These are phyloP conservation scores for Limosa lapponica DNA, from an alignment of 2,797 vertebrate species.

Conservation along the genomic window DNA sequence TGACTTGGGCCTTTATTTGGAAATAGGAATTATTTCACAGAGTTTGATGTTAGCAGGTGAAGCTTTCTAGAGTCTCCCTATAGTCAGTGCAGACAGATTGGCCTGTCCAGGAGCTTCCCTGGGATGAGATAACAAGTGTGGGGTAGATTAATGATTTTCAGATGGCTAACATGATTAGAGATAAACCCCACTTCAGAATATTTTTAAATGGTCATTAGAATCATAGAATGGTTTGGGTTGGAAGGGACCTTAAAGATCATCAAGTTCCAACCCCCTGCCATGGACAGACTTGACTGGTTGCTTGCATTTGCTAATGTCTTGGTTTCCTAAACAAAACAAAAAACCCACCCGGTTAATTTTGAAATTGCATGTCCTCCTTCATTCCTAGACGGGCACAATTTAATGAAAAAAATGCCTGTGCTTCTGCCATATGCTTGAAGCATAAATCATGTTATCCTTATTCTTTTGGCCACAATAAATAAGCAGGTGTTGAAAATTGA, in stretches of 20 bases:
- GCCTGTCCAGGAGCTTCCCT: not conserved
- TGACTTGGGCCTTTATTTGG: not conserved
- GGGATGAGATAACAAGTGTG: not conserved
- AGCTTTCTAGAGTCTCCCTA: not conserved
- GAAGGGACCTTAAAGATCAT: too few species aligned
- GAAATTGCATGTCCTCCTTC: not conserved
- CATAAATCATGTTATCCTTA: not conserved
- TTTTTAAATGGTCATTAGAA: not conserved
- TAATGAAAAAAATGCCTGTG: not conserved
- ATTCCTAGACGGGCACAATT: not conserved
- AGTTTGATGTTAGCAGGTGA: not conserved
- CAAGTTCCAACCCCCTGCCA: too few species aligned
- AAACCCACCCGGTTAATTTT: not conserved
- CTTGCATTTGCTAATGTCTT: not conserved
- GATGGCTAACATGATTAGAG: not conserved
- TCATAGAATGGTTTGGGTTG: too few species aligned
- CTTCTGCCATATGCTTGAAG: not conserved
- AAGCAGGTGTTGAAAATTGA: constrained; percentile 44
- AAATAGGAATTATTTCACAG: not conserved
- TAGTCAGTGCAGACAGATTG: not conserved
- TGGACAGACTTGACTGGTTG: not conserved
- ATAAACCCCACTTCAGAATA: not conserved
- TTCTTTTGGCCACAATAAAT: constrained; percentile 11
- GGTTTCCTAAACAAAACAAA: not conserved
- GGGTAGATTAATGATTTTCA: not conserved